Percentiles rank a stretch among this genome's conserved stretches.
phyloP scores from a whole-genome alignment of 2,797 vertebrate species.

The Denticeps clupeoides region DNA sequence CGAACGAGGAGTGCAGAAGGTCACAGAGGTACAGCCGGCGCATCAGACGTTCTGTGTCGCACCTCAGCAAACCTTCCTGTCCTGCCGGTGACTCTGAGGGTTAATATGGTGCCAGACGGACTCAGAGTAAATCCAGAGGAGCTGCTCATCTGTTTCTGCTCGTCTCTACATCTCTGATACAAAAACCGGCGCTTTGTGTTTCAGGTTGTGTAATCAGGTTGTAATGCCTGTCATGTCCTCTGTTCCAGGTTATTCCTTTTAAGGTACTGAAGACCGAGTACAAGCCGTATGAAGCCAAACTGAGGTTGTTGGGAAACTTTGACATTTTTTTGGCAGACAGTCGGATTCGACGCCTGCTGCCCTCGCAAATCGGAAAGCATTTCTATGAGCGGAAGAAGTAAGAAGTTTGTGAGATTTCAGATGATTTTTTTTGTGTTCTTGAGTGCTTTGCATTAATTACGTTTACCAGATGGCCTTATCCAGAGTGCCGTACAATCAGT shows the following conservation, averaged over 20 bases:
- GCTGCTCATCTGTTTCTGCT: slow-evolving; percentile 21
- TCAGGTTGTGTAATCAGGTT: too few relatives aligned
- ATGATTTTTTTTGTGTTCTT: too few relatives aligned
- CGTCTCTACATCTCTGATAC: slow-evolving; percentile 40
- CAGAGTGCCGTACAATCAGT: too few relatives aligned
- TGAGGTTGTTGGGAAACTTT: slow-evolving; percentile 71
- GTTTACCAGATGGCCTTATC: too few relatives aligned
- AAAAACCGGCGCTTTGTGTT: too few relatives aligned
- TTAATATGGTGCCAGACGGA: slow-evolving; percentile 28
- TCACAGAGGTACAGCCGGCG: slow-evolving; percentile 63
- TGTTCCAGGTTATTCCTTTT: slow-evolving; percentile 74
- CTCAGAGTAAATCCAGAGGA: slow-evolving; percentile 34
- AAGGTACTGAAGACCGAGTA: slow-evolving; percentile 77
- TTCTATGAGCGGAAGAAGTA: slow-evolving; percentile 86
- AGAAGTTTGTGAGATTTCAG: slow-evolving; percentile 24
- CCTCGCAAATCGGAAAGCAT: slow-evolving; percentile 80
- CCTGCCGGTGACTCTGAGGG: slow-evolving; percentile 27
- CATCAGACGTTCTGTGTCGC: neutral
- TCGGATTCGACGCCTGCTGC: slow-evolving; percentile 70
- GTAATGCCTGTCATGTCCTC: too few relatives aligned
- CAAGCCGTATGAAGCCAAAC: slow-evolving; percentile 83
- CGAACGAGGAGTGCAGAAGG: slow-evolving; percentile 57
- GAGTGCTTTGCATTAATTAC: too few relatives aligned
- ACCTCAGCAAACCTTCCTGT: slow-evolving; percentile 16
- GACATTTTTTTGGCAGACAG: slow-evolving; percentile 79